Conservation (phyloP, 2,797 vertebrate genomes). For the Bryconaethiops microstoma region DNA sequence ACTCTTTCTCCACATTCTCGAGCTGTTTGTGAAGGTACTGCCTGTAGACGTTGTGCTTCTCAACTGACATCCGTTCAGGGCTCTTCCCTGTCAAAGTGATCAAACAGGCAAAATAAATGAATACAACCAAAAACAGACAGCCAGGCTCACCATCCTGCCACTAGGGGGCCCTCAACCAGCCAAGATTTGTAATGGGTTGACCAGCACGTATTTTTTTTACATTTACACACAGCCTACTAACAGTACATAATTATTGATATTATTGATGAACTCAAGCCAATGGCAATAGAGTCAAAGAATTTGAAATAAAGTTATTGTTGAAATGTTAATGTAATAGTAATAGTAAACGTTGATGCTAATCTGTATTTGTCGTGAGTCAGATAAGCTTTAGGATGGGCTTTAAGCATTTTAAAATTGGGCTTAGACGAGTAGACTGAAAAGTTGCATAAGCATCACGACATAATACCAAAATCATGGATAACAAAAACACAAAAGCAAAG, state of each 20-base stretch:
- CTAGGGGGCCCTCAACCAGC: neutral
- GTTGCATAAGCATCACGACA: too few species aligned
- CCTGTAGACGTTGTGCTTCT: slow-evolving; percentile 73
- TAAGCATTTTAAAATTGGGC: too few species aligned
- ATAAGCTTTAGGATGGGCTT: too few species aligned
- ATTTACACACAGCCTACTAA: neutral
- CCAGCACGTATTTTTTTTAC: neutral
- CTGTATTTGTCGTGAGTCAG: too few species aligned
- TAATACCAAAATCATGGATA: too few species aligned
- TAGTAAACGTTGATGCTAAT: too few species aligned
- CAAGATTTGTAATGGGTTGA: neutral
- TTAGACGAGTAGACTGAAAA: too few species aligned
- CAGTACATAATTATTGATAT: neutral
- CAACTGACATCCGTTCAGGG: slow-evolving; percentile 64
- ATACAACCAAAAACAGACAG: neutral
- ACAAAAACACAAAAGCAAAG: too few species aligned
- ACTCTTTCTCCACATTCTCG: slow-evolving; percentile 83
- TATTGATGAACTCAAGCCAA: neutral
- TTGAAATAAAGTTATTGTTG: neutral
- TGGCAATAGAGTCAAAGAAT: neutral
- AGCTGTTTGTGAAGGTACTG: slow-evolving; percentile 87
- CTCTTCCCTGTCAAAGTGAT: slow-evolving; percentile 70
- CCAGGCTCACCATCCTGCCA: neutral
- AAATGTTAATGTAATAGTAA: too few species aligned
- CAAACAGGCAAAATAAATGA: neutral